These are phyloP conservation scores for Orthosia cruda DNA, from an alignment of 2,888 invertebrate species.

Conservation along the genomic window DNA sequence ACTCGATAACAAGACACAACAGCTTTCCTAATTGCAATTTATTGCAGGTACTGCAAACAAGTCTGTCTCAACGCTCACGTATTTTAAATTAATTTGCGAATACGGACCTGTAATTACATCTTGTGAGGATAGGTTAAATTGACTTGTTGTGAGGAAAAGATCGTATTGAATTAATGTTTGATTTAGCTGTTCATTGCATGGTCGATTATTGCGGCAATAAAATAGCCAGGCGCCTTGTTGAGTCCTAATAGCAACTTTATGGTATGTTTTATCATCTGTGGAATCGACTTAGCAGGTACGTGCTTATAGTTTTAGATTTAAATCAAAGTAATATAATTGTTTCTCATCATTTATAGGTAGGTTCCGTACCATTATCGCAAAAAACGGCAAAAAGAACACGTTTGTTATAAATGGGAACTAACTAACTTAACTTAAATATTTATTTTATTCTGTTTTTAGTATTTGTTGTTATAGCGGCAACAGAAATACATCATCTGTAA, in stretches of 20 bases:
- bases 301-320: too few species aligned
- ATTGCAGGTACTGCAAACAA: conserved; percentile 92
- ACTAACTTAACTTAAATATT: too few species aligned
- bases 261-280: too few species aligned
- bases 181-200: not conserved
- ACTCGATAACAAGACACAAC: conserved; percentile 92
- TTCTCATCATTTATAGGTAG: too few species aligned
- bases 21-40: conserved; percentile 92
- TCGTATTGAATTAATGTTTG: not conserved
- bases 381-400: too few species aligned
- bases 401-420: too few species aligned
- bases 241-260: not conserved
- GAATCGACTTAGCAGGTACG: too few species aligned
- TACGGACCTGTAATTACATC: conserved; percentile 85
- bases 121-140: conserved; percentile 69
- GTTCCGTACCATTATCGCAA: too few species aligned
- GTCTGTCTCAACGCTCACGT: conserved; percentile 89
- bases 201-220: not conserved
- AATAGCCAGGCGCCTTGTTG: not conserved
- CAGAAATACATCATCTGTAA: too few species aligned
- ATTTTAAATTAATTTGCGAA: conserved; percentile 91
- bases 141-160: conserved; percentile 8
- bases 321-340: too few species aligned
- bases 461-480: too few species aligned
- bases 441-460: too few species aligned